Percentiles rank a stretch among this genome's conserved stretches.
phyloP scores from a whole-genome alignment of 2,113 vertebrate genomes.

The Cheirogaleus medius region DNA sequence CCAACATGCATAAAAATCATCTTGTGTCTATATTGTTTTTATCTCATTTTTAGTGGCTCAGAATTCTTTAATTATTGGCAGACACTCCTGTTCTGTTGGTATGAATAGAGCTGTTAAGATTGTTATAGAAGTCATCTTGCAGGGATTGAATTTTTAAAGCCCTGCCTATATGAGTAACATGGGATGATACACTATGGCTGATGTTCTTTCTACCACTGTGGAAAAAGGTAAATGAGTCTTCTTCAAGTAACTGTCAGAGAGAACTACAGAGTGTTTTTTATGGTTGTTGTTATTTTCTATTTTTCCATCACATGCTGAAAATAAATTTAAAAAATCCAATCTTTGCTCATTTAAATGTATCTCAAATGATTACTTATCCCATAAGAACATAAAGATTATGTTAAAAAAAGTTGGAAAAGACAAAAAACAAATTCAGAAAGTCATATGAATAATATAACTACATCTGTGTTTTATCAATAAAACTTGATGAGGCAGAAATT shows the following conservation, averaged over 20 bases:
- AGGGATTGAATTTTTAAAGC: not conserved
- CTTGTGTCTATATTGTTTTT: not conserved
- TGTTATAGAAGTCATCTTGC: not conserved
- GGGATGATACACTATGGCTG: not conserved
- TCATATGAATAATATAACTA: conserved; percentile 76
- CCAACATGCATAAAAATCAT: not conserved
- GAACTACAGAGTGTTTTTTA: not conserved
- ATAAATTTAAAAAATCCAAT: conserved; percentile 41
- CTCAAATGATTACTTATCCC: conserved; percentile 62
- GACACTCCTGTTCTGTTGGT: not conserved
- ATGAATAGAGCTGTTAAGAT: not conserved
- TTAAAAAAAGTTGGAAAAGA: conserved; percentile 63
- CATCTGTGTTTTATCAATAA: conserved; percentile 79
- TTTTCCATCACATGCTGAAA: conserved; percentile 32
- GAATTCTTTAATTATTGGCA: conserved; percentile 16
- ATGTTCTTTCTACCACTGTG: not conserved
- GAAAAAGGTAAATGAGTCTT: not conserved
- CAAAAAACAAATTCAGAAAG: conserved; percentile 73
- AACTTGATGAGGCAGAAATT: conserved; percentile 79
- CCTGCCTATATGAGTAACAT: not conserved
- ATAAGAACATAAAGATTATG: conserved; percentile 69
- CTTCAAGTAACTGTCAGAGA: not conserved
- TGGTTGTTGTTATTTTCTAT: conserved; percentile 32
- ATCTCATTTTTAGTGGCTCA: not conserved
- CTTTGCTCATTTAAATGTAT: conserved; percentile 67